Evolutionary conservation across 2,113 vertebrate genomes (phyloP), one percentile per base, ranked within the genome.

Genomic region (Poeciliopsis retropinna): DNA sequence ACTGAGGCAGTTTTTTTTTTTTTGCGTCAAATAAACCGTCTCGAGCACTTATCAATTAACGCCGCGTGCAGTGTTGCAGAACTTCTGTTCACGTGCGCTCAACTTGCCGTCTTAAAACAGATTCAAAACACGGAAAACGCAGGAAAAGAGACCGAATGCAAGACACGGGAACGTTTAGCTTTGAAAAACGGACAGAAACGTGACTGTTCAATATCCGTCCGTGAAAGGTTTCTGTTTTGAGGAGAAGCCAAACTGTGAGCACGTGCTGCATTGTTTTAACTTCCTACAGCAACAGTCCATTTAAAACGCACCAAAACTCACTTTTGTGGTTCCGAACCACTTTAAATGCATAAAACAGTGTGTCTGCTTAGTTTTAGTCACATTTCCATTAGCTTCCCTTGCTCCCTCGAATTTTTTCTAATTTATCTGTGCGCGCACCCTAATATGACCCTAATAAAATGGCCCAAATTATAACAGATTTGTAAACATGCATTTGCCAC

Each of bases 181-280:
- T 32, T 3, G 10, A 1, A 9, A 9, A 32, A 72, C 5, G 12
- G 27, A 27, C 5, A 1, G 27, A 28, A 12, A 34, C 10, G 8
- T 1, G 27, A 3, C 32, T 19, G 3, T 30, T 30, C 28, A 57
- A n/a, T 57, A 2, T 9, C 27, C 60, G 3, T 31, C 66, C 73
- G 70, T 81, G 62, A 75, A 17, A 66, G 54, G 54, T 79, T 76
- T 88, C 41, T 80, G 76, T 88, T 87, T 87, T 80, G 80, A 79
- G 74, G 70, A 75, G 75, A 87, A n/a, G 75, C 62, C 88, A 88
- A 86, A 90, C 85, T 80, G 54, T 75, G 94, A 95, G 92, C 94
- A 95, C 94, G 93, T 95, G 94, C 90, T 93, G 92, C 92, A 94
- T 94, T 94, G 94, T 95, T 85, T 91, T 64, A 80, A 89, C 88